Evolutionary conservation across 2,113 vertebrate species (phyloP).

Genomic region (Hippocampus abdominalis): DNA sequence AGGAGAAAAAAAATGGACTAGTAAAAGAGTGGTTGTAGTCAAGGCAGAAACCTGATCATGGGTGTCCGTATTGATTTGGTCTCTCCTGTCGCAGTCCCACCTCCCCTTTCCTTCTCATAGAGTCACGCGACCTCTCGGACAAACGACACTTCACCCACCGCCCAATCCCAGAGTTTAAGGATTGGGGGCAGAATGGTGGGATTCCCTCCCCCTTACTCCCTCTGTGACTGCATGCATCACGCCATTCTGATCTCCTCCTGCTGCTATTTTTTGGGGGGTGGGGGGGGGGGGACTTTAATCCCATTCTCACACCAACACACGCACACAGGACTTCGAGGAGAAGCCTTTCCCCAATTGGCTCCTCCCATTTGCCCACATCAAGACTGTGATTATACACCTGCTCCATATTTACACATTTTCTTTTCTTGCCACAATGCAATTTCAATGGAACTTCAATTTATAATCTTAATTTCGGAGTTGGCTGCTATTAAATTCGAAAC

Average conservation of each 20-base stretch:
- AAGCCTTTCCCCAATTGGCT: conserved; percentile 51
- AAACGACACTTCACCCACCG: conserved; percentile 11
- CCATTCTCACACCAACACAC: conserved; percentile 44
- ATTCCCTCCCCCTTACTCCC: background rate
- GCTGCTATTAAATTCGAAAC: too few relatives aligned
- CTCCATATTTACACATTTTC: conserved; percentile 14
- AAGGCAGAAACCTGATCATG: conserved; percentile 48
- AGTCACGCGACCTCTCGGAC: conserved; percentile 47
- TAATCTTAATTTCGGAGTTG: too few relatives aligned
- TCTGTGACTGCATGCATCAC: conserved; percentile 41
- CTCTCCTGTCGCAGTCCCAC: conserved; percentile 53
- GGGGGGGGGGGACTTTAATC: conserved; percentile 44
- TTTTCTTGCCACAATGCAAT: conserved; percentile 2
- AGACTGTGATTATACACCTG: conserved; percentile 59
- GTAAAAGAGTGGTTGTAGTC: background rate
- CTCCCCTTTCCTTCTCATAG: conserved; percentile 51
- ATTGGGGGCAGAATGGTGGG: conserved; percentile 17
- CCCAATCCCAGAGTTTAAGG: conserved; percentile 16
- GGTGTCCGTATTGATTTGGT: conserved; percentile 67
- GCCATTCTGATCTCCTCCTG: conserved; percentile 31
- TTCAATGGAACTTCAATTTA: too few relatives aligned
- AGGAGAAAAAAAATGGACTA: too few relatives aligned
- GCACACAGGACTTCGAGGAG: conserved; percentile 11
- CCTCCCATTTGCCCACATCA: conserved; percentile 37
- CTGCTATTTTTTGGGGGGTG: conserved; percentile 17